phyloP scores from a whole-genome alignment of 1,140 invertebrate species.

The Macrosteles quadrilineatus region DNA sequence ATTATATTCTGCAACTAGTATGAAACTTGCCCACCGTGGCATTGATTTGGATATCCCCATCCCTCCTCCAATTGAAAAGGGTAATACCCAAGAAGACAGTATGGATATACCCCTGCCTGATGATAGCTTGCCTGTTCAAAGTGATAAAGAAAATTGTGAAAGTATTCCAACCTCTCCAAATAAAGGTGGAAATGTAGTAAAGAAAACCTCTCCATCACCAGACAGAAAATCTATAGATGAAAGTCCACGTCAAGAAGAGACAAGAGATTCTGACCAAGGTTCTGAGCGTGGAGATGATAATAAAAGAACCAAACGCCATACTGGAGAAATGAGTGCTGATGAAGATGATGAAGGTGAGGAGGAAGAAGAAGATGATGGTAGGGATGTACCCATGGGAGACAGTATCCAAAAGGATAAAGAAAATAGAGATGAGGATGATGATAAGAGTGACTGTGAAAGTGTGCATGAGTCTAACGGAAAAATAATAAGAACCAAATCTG shows the following conservation, averaged over 20 bases:
- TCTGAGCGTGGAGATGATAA: too few relatives aligned
- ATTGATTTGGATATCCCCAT: slow-evolving; percentile 21
- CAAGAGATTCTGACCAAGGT: too few relatives aligned
- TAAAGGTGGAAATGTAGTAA: not conserved
- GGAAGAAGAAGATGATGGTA: slow-evolving; percentile 6
- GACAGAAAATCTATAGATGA: too few relatives aligned
- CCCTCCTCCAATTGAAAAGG: slow-evolving; percentile 32
- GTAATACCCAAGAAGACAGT: slow-evolving; percentile 19
- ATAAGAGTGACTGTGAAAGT: slow-evolving; percentile 42
- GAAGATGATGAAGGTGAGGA: slow-evolving; percentile 34
- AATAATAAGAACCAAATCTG: slow-evolving; percentile 35
- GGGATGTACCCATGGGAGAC: slow-evolving; percentile 9
- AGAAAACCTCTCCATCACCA: too few relatives aligned
- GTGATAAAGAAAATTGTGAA: slow-evolving; percentile 15
- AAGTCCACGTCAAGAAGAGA: too few relatives aligned
- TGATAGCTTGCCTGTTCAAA: slow-evolving; percentile 13
- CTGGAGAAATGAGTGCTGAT: not conserved
- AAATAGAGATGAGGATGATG: slow-evolving; percentile 38
- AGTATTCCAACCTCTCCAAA: slow-evolving; percentile 17
- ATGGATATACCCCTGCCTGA: slow-evolving; percentile 21
- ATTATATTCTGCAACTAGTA: slow-evolving; percentile 77
- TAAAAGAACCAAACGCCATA: too few relatives aligned
- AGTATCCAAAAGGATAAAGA: slow-evolving; percentile 39
- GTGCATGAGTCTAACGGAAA: slow-evolving; percentile 44
- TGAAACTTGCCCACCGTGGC: slow-evolving; percentile 56